Base-by-base conservation (phyloP, 1,140 invertebrate genomes). In the Panonychus citri region DNA sequence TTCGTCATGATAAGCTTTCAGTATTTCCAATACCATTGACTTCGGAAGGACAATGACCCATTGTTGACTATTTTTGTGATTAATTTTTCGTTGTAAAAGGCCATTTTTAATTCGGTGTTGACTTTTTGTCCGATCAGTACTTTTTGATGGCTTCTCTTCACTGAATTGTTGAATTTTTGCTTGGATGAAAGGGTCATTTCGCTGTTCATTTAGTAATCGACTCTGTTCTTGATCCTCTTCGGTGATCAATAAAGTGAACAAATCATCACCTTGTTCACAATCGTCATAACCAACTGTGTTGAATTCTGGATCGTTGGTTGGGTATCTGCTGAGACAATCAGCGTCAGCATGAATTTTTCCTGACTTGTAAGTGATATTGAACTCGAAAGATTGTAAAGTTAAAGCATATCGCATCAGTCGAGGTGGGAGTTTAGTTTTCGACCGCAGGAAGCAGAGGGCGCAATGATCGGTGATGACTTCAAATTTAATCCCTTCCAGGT, bases 401-500 rank as follows among this genome's bases (percentile, higher is more conserved):
- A 39, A 17, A 10, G 17, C 8, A 50, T 55, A 60, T 34, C 59
- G 3, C 21, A 21, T 40, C 19, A 60, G 42, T 39, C 56, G 56
- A 15, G 59, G 34, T 26, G 39, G 25, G 2, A 50, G 37, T 15
- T 53, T 30, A 24, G 46, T 34, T 24, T 42, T 57, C 13, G 17
- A 54, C 21, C 42, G n/a, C 3, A 49, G 28, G 19, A 37, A 40
- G 13, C 21, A 19, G 1, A 60, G 25, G 12, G 59, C 39, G n/a
- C 48, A 15, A 28, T 49, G 57, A 42, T 60, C 57, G 17, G 53
- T 57, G 3, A 60, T 43, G 0, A 60, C 40, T 54, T 53, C 57
- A 27, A 60, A 60, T 12, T 34, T 10, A 8, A 34, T 40, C 2
- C 66, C 70, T 25, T 66, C 56, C 0, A 73, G 69, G 66, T 74